Evolutionary conservation across 30 jellyfish, hydroid and myxozoan genomes (phyloP).

Genomic region (Mastigias papua): DNA sequence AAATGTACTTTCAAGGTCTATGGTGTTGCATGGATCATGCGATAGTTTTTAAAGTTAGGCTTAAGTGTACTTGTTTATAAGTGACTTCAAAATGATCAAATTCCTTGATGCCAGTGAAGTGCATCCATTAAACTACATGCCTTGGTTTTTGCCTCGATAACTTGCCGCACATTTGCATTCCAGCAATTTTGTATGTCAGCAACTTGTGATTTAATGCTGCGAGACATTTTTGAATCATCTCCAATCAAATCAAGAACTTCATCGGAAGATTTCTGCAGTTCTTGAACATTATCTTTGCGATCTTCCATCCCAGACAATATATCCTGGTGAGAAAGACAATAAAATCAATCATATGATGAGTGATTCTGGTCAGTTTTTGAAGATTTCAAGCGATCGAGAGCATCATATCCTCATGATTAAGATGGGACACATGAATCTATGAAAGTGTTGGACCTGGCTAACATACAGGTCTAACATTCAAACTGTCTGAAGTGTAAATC

Average conservation of each 20-base stretch:
- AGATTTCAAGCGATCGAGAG: too few species aligned
- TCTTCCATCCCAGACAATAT: constrained; percentile 84
- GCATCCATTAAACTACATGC: constrained; percentile 13
- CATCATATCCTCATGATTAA: too few species aligned
- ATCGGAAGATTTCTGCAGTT: constrained; percentile 69
- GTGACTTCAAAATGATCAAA: too few species aligned
- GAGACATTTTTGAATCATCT: constrained; percentile 58
- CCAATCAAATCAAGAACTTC: constrained; percentile 79
- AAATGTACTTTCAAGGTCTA: background rate
- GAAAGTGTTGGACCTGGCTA: too few species aligned
- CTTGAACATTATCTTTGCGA: constrained; percentile 78
- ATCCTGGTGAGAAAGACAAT: constrained; percentile 70
- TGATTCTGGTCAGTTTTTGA: background rate
- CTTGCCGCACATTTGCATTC: constrained; percentile 83
- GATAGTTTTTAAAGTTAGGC: too few species aligned
- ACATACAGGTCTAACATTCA: too few species aligned
- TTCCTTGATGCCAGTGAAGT: too few species aligned
- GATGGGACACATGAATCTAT: too few species aligned
- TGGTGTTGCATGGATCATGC: too few species aligned
- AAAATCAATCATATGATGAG: background rate
- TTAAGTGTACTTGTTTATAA: too few species aligned
- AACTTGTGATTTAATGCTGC: constrained; percentile 85
- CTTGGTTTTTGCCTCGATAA: constrained; percentile 86
- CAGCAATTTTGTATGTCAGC: constrained; percentile 94
- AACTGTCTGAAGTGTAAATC: too few species aligned